A percentile compares a stretch with the other conserved stretches of the same genome.
phyloP scores from a whole-genome alignment of 2,797 vertebrate species.

The Lagorchestes hirsutus region DNA sequence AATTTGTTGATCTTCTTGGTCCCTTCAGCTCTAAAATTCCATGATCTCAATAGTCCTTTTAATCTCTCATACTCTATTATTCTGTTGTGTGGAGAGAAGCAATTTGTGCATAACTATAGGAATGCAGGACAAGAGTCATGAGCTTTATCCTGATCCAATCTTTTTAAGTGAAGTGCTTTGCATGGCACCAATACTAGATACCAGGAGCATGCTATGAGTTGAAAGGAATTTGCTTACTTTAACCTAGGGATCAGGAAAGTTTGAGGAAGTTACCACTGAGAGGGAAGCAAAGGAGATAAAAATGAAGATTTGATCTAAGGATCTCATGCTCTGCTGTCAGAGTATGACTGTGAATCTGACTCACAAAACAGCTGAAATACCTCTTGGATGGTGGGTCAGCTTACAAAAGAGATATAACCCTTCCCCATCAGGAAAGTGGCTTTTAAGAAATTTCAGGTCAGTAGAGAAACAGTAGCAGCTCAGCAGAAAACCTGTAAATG shows the following conservation, averaged over 20 bases:
- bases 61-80: slow-evolving; percentile 27
- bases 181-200: no score
- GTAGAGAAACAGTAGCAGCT: background rate
- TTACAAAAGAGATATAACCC: background rate
- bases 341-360: background rate
- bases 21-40: background rate
- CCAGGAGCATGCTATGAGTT: background rate
- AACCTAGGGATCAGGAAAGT: background rate
- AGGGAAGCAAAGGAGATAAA: background rate
- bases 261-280: background rate
- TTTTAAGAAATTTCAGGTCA: background rate
- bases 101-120: background rate
- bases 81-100: background rate
- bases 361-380: background rate
- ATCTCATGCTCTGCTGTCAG: background rate
- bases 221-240: background rate
- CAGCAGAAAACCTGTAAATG: background rate
- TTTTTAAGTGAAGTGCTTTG: no score
- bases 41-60: slow-evolving; percentile 1
- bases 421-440: background rate
- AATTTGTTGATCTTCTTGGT: background rate
- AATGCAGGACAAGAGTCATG: background rate
- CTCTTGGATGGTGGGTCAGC: background rate
- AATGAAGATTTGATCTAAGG: background rate
- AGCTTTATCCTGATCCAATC: background rate